phyloP scores from a whole-genome alignment of 2,113 vertebrate species.

The Lepus europaeus region DNA sequence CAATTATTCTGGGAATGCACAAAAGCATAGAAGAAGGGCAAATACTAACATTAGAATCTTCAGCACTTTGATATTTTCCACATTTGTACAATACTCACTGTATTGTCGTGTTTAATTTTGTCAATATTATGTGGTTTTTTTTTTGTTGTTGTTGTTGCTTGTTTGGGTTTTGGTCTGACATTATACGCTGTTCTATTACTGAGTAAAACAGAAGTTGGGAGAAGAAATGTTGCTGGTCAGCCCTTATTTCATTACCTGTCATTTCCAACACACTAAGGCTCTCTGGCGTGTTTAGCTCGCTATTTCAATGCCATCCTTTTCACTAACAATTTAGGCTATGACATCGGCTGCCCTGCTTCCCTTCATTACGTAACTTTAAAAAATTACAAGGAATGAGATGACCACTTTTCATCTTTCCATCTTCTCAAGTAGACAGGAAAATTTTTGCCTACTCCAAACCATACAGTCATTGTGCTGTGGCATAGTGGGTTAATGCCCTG shows the following conservation, averaged over 20 bases:
- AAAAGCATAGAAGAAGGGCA: background rate
- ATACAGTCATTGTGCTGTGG: too few species aligned
- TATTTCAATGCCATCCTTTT: too few species aligned
- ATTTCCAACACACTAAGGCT: too few species aligned
- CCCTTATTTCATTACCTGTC: too few species aligned
- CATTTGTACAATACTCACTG: background rate
- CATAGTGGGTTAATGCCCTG: too few species aligned
- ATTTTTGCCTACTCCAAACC: too few species aligned
- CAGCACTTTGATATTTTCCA: background rate
- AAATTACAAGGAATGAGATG: background rate
- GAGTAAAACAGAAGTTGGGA: background rate
- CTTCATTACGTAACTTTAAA: background rate
- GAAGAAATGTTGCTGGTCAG: background rate
- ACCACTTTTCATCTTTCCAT: background rate
- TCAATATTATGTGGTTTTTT: background rate
- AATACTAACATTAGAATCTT: background rate
- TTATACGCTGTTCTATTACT: background rate
- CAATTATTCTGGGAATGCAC: fast-evolving
- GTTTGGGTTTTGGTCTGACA: background rate
- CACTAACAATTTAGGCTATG: background rate
- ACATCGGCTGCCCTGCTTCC: background rate
- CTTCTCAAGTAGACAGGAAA: background rate
- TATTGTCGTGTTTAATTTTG: background rate
- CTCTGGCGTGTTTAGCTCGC: background rate
- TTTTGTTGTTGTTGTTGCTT: background rate